These are phyloP conservation scores for Tachina grossa DNA, from an alignment of 2,888 invertebrate genomes.

Conservation along the genomic window DNA sequence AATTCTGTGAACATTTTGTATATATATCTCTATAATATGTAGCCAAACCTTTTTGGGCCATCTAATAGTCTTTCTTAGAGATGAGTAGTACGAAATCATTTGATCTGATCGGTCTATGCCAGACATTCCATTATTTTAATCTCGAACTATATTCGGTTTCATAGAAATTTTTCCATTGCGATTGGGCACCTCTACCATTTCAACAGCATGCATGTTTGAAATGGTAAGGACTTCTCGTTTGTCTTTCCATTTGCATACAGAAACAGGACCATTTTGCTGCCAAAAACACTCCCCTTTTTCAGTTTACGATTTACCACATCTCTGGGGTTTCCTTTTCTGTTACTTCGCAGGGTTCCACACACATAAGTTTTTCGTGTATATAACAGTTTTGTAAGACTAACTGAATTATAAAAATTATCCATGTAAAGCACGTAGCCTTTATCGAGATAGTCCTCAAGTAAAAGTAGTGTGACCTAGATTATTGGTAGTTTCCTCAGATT, in stretches of 20 bases:
- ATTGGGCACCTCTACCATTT: conserved; percentile 55
- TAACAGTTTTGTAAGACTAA: conserved; percentile 57
- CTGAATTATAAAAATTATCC: conserved; percentile 64
- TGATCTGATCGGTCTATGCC: conserved; percentile 50
- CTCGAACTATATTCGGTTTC: conserved; percentile 30
- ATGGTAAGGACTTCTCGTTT: conserved; percentile 38
- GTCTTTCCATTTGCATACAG: conserved; percentile 37
- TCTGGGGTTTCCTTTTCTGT: too few relatives aligned
- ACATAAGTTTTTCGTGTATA: too few relatives aligned
- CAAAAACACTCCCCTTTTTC: conserved; percentile 6
- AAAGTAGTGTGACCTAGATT: too few relatives aligned
- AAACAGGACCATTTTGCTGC: conserved; percentile 15
- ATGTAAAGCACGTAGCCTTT: conserved; percentile 53
- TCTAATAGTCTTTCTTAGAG: conserved; percentile 63
- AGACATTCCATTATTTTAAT: too few relatives aligned
- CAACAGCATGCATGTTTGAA: conserved; percentile 53
- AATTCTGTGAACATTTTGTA: too few relatives aligned
- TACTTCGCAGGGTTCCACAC: too few relatives aligned
- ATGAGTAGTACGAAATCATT: conserved; percentile 62
- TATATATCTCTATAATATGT: conserved; percentile 37
- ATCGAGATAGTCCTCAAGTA: conserved; percentile 67
- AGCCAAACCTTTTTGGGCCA: conserved; percentile 19
- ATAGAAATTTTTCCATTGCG: conserved; percentile 55
- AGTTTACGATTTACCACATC: conserved; percentile 39
- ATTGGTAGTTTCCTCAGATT: too few relatives aligned